Base-by-base conservation (phyloP, 2,888 invertebrate genomes). In the Venustoraphidia nigricollis region DNA sequence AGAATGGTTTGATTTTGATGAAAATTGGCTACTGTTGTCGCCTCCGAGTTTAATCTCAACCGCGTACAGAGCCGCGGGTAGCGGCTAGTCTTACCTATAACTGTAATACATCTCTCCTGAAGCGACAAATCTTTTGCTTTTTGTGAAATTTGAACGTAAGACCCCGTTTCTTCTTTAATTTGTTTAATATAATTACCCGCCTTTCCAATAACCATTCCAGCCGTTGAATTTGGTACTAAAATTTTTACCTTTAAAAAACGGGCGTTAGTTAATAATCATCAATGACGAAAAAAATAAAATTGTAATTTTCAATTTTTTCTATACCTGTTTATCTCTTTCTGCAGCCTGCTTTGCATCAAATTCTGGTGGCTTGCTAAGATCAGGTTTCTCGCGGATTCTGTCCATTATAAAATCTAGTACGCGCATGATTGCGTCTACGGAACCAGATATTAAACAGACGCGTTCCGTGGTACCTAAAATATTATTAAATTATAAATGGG, bases 191-290 rank as follows among this genome's bases (percentile, higher is more conserved):
- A 93, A 70, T 90, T 89, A 59, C 94, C 94, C 50, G 88, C 91
- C 69, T 95, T 95, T 60, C 94, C 94, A 64, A 95, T 95, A 58
- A 95, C 93, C 94, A 95, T 94, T 60, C 94, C 94, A 51, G 94
- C 94, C 41, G 94, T 94, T 46, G 92, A 92, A 69, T 94, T 95
- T 54, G 94, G 94, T 67, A 95, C 93, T 59, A 95, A 72, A 61
- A 95, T 91, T 73, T 95, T 94, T 55, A 94, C 91, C 75, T 72
- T n/a, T 60, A 43, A 62, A 61, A 49, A 52, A 50, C 27, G 27
- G 27, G 6, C 6, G 27, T 27, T 27, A 6, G 6, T 48, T 48
- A 51, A 48, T 10, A 34, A 42, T 14, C 10, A 42, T 9, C 34
- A 17, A 17, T 42, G 8, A 14, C 9, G 13, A n/a, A n/a, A 10